Evolutionary conservation across 2,113 vertebrate species (phyloP), one percentile per base, ranked within the genome.

Genomic region (Dryoscopus gambensis): DNA sequence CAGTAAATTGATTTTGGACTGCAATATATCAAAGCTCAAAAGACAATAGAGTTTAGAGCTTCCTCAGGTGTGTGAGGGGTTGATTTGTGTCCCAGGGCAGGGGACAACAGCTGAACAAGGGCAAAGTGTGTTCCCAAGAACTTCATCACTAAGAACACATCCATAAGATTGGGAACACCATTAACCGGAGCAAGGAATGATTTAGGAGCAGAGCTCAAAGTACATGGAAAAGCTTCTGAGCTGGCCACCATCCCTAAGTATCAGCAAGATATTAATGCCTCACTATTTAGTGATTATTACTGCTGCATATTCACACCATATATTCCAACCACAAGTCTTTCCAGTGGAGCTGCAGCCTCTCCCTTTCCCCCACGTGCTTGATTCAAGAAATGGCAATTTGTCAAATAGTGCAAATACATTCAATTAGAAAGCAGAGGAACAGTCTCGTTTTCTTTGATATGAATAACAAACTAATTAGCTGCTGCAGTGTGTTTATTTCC

Each of bases 391-490:
- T 30, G 10, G 15, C 35, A 91, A 46, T 67, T 70, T 88, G 28
- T 57, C 39, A 94, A 91, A 86, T 11, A 65, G 22, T 67, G 77
- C 28, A 86, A 88, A 85, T 55, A 52, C 22, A 65, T 89, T 82
- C 28, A 79, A 46, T 94, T 87, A 87, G 31, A 94, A 95, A 87
- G 44, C 31, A 92, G 60, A 71, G 68, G 81, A 95, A 94, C 47
- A 89, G 25, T 91, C 70, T 84, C 74, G 74, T 73, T 70, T 84
- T 95, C 88, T 89, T 94, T 97, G 93, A 95, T 93, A 97, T 85
- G 93, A 98, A 97, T 85, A 89, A 87, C 96, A 97, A 97, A 97
- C 85, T 97, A 97, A 98, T 98, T 97, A 97, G 92, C 78, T 96
- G 92, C 30, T 57, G 84, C 93, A 93, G 90, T 4, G 2, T 96